Evolutionary conservation across 2,888 invertebrate genomes (phyloP).

Genomic region (Formica aserva): DNA sequence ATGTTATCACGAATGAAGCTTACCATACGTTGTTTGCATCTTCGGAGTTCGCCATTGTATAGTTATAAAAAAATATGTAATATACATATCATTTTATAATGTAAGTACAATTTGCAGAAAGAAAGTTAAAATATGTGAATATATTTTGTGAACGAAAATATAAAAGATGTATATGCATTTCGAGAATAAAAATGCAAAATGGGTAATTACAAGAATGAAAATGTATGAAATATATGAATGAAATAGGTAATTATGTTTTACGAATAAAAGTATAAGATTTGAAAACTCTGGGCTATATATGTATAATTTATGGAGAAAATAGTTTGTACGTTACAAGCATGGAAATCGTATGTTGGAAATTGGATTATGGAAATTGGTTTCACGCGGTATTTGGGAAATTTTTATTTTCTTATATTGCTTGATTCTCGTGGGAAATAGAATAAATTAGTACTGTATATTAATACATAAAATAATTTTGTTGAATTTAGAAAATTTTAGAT

Average conservation of each 20-base stretch:
- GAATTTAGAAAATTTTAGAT: neutral
- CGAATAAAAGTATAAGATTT: slow-evolving; percentile 31
- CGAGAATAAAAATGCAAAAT: slow-evolving; percentile 35
- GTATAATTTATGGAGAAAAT: slow-evolving; percentile 23
- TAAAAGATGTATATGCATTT: slow-evolving; percentile 24
- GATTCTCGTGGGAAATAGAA: slow-evolving; percentile 13
- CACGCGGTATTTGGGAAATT: slow-evolving; percentile 11
- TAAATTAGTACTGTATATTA: slow-evolving; percentile 12
- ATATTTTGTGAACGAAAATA: slow-evolving; percentile 23
- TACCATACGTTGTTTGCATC: slow-evolving; percentile 14
- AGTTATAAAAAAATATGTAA: slow-evolving; percentile 11
- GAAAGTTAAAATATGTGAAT: slow-evolving; percentile 36
- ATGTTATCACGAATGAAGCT: neutral
- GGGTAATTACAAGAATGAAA: neutral
- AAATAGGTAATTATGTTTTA: slow-evolving; percentile 10
- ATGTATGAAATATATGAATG: neutral
- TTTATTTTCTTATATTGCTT: slow-evolving; percentile 5
- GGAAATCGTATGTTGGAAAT: slow-evolving; percentile 36
- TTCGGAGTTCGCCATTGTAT: neutral
- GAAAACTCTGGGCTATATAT: slow-evolving; percentile 1
- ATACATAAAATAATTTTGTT: neutral
- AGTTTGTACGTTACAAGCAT: slow-evolving; percentile 19
- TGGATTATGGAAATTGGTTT: slow-evolving; percentile 49
- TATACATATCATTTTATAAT: neutral
- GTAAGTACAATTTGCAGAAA: slow-evolving; percentile 6